These are phyloP conservation scores for Distichodus sexfasciatus DNA, from an alignment of 2,797 vertebrate species.

Conservation along the genomic window DNA sequence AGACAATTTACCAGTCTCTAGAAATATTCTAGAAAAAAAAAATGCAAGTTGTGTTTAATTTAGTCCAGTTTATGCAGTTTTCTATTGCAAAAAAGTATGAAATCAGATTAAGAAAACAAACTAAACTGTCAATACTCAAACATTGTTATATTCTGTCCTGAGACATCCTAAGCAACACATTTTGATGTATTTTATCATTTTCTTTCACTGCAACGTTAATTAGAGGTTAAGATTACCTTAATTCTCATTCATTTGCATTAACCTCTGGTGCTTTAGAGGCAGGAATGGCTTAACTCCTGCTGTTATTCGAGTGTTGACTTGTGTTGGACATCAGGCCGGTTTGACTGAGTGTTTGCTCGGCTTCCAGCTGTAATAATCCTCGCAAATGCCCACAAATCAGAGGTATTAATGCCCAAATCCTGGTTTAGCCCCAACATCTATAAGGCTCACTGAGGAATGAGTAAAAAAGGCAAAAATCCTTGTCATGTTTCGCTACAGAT, in stretches of 20 bases:
- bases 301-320: constrained; percentile 24
- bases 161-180: too few species aligned
- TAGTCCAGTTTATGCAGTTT: too few species aligned
- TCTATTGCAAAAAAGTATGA: too few species aligned
- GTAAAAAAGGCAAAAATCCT: constrained; percentile 10
- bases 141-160: too few species aligned
- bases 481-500: background rate
- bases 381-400: constrained; percentile 64
- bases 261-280: background rate
- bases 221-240: constrained; percentile 25
- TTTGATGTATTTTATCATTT: too few species aligned
- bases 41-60: too few species aligned
- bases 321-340: constrained; percentile 64
- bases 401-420: constrained; percentile 63
- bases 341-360: constrained; percentile 53
- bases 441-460: constrained; percentile 6
- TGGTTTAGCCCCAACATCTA: constrained; percentile 36
- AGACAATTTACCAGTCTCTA: too few species aligned
- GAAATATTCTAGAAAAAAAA: too few species aligned
- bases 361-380: constrained; percentile 69
- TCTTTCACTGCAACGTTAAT: too few species aligned
- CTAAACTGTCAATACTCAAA: too few species aligned
- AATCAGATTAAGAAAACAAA: too few species aligned
- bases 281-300: constrained; percentile 16
- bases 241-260: constrained; percentile 17